Evolutionary conservation across 1,140 invertebrate species (phyloP), one percentile per base, ranked within the genome.

Genomic region (Camponotus floridanus): DNA sequence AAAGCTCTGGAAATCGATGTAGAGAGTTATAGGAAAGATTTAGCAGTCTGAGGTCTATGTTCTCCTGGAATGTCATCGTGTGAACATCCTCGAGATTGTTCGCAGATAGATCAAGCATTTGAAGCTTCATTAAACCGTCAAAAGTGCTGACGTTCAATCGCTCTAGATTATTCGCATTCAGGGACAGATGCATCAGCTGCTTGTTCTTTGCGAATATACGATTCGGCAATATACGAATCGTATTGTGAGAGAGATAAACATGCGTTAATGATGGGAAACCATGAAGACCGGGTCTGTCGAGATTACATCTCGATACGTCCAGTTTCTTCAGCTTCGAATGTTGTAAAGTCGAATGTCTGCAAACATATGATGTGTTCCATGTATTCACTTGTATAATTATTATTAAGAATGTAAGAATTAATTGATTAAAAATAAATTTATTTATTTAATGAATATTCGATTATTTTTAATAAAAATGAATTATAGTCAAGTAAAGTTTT

Each of bases 1-100:
- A 87, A 1, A 94, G 64, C 76, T 87, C 92, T 1, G 89, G 91
- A 18, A 95, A 87, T 9, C 88, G 61, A n/a, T 73, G 18, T 15
- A 95, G 65, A 21, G 67, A 95, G 90, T 97, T 97, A 92, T 95
- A 96, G 0, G 97, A 97, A 73, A 97, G 92, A 92, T 97, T 97
- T 57, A 97, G 90, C 73, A 95, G 89, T 87, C 95, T 95, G 1
- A 97, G 86, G n/a, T 95, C 92, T n/a, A 92, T 93, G 15, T 97
- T 93, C 1, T 95, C 95, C 36, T 91, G 89, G 87, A 97, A 97
- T 2, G 96, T 95, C 65, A 95, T 94, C 21, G 93, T 89, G 76
- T 96, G 95, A 21, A 97, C 89, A 0, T 93, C 87, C 5, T 95
- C 95, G 9, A 97, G 95, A 57, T 95, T 95, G 91, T 97, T 97